Evolutionary conservation across 2,888 invertebrate genomes (phyloP).

Genomic region (Cephus runcator): DNA sequence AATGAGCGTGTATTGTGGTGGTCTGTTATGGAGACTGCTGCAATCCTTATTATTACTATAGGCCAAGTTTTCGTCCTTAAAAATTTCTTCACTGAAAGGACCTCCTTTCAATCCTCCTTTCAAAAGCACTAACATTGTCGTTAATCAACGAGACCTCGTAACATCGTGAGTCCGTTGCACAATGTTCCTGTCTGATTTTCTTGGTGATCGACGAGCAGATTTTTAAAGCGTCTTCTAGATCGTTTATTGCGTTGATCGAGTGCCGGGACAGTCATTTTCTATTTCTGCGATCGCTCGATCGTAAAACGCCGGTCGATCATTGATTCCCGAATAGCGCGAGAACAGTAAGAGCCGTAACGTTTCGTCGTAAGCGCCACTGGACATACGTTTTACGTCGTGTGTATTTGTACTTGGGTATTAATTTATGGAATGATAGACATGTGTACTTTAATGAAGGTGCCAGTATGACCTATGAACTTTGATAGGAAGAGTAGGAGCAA

Average conservation of each 20-base stretch:
- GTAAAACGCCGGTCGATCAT: slow-evolving; percentile 15
- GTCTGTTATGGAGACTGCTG: slow-evolving; percentile 89
- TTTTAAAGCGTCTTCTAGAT: not conserved
- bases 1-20: slow-evolving; percentile 95
- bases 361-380: not conserved
- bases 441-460: slow-evolving; percentile 25
- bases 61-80: slow-evolving; percentile 91
- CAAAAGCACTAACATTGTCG: slow-evolving; percentile 10
- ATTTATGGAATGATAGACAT: slow-evolving; percentile 26
- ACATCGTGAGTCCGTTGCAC: not conserved
- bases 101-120: slow-evolving; percentile 45
- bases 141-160: not conserved
- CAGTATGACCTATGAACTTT: slow-evolving; percentile 11
- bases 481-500: not conserved
- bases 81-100: slow-evolving; percentile 82
- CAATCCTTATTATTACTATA: slow-evolving; percentile 86
- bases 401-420: slow-evolving; percentile 29
- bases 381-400: not conserved
- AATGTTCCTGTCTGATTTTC: not conserved
- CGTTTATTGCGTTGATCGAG: not conserved
- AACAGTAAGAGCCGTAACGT: slow-evolving; percentile 7
- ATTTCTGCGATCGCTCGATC: not conserved
- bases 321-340: slow-evolving; percentile 8
- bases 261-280: not conserved
- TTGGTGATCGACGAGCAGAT: not conserved